Conservation (phyloP, 2,113 vertebrate species). For the Myiozetetes cayanensis region DNA sequence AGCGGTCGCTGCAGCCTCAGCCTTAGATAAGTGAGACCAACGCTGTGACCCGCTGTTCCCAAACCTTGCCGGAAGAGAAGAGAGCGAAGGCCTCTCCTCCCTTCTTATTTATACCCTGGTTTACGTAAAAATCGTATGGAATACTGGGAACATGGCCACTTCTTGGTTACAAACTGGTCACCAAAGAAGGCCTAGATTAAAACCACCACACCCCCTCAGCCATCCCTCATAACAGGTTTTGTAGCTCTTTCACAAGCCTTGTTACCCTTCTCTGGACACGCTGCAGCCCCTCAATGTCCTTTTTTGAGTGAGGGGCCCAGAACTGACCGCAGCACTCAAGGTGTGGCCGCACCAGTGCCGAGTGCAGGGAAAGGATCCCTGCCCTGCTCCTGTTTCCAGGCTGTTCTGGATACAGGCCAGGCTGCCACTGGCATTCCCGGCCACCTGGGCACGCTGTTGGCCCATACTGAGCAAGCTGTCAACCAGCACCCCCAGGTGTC, state of each 20-base stretch:
- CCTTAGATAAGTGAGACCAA: too few species aligned
- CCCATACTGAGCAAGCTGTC: fast-evolving
- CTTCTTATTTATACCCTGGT: too few species aligned
- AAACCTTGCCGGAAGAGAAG: too few species aligned
- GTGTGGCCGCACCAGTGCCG: fast-evolving
- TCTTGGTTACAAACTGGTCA: too few species aligned
- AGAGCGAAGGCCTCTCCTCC: too few species aligned
- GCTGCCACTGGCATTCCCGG: not conserved
- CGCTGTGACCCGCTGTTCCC: too few species aligned
- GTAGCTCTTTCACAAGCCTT: not conserved
- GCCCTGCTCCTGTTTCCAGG: not conserved
- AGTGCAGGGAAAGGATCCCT: fast-evolving
- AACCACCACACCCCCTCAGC: not conserved
- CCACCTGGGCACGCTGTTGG: not conserved
- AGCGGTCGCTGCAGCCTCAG: too few species aligned
- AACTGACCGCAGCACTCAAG: fast-evolving
- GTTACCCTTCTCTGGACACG: not conserved
- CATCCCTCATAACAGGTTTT: not conserved
- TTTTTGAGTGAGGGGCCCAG: not conserved
- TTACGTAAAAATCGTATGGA: too few species aligned
- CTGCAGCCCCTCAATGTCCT: not conserved
- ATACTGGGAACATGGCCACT: too few species aligned
- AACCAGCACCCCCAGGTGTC: fast-evolving
- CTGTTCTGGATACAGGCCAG: fast-evolving
- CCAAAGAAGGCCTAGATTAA: too few species aligned